Evolutionary conservation across 2,797 vertebrate species (phyloP).

Genomic region (Lepus townsendii): DNA sequence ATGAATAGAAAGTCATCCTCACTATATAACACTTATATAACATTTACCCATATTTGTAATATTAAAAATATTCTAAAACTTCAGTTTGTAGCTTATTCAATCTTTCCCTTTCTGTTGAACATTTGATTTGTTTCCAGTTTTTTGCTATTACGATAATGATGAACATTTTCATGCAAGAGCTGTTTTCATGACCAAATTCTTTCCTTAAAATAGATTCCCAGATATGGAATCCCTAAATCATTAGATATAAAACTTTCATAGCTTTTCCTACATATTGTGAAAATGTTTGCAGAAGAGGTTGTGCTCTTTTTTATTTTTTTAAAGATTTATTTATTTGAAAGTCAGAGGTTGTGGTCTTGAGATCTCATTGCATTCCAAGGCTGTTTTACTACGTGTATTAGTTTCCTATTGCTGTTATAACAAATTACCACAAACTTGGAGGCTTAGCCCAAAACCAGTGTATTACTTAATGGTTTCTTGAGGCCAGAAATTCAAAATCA

Average conservation of each 20-base stretch:
- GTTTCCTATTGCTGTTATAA: background rate
- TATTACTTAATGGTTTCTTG: background rate
- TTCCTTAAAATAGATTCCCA: conserved; percentile 43
- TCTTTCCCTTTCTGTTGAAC: background rate
- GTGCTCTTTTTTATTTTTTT: no score
- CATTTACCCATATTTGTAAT: conserved; percentile 5
- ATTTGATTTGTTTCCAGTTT: conserved; percentile 50
- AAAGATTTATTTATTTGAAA: no score
- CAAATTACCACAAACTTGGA: background rate
- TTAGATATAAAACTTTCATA: conserved; percentile 14
- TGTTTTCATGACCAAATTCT: conserved; percentile 38
- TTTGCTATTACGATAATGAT: background rate
- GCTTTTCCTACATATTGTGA: background rate
- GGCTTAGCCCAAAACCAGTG: background rate
- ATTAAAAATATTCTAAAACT: conserved; percentile 45
- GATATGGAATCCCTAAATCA: conserved; percentile 41
- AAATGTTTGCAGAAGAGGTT: background rate
- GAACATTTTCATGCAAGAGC: conserved; percentile 15
- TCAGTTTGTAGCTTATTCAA: background rate
- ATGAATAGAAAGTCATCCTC: background rate
- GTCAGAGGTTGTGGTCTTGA: background rate
- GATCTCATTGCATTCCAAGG: background rate
- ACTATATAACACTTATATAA: background rate
- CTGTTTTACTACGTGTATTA: background rate
- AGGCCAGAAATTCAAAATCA: background rate